These are phyloP conservation scores for Tachysurus fulvidraco DNA, from an alignment of 2,113 vertebrate species.

Conservation along the genomic window DNA sequence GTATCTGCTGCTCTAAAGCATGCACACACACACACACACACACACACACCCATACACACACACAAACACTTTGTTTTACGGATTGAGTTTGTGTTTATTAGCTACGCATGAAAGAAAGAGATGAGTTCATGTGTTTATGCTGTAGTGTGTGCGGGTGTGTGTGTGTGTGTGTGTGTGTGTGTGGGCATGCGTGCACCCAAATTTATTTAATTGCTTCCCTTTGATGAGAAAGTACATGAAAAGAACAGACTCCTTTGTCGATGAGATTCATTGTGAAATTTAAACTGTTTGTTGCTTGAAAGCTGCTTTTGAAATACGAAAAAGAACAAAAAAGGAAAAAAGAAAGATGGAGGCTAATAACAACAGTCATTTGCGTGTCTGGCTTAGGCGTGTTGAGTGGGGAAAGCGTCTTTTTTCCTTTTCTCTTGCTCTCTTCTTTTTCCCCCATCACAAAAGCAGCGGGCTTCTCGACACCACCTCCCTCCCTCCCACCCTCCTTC, in stretches of 20 bases:
- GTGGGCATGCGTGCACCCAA: constrained; percentile 30
- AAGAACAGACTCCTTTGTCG: constrained; percentile 45
- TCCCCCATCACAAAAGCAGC: constrained; percentile 53
- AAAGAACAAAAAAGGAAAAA: constrained; percentile 66
- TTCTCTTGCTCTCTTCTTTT: constrained; percentile 15
- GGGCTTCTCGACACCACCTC: constrained; percentile 33
- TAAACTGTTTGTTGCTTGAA: constrained; percentile 65
- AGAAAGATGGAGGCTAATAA: constrained; percentile 59
- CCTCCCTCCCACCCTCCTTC: constrained; percentile 3
- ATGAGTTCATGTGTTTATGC: constrained; percentile 10
- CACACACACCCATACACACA: constrained; percentile 1
- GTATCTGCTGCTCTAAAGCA: constrained; percentile 39
- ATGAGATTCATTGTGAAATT: constrained; percentile 60
- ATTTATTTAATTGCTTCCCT: constrained; percentile 59
- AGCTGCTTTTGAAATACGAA: constrained; percentile 65
- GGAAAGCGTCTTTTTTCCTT: constrained; percentile 23
- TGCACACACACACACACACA: constrained; percentile 7
- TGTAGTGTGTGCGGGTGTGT: constrained; percentile 28
- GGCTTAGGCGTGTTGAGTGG: constrained; percentile 53
- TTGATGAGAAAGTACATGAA: constrained; percentile 52
- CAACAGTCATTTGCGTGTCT: constrained; percentile 56
- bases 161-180: constrained; percentile 21
- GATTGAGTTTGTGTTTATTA: constrained; percentile 10
- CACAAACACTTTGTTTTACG: background rate
- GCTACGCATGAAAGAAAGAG: background rate